phyloP scores from a whole-genome alignment of 2,113 vertebrate species.

The Pelecanoides urinatrix region DNA sequence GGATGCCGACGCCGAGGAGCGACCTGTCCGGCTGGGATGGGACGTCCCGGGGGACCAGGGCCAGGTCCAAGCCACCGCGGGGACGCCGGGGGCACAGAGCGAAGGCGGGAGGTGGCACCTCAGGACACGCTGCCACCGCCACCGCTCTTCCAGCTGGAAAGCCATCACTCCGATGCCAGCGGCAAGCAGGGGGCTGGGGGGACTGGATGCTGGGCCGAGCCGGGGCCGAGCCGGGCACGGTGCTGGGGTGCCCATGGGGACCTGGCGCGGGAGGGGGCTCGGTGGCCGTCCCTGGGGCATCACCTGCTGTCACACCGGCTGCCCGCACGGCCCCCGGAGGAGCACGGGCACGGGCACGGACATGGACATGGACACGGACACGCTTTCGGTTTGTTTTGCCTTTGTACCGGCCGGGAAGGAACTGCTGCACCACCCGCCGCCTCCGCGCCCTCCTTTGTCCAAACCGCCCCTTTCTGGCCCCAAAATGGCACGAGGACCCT shows the following conservation, averaged over 20 bases:
- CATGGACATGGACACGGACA: not conserved
- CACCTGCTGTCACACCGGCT: not conserved
- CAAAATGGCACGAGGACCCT: not conserved
- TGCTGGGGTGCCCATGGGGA: not conserved
- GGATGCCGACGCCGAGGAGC: not conserved
- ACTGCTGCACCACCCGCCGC: conserved; percentile 55
- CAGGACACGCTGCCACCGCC: not conserved
- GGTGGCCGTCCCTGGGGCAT: not conserved
- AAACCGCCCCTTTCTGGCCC: not conserved
- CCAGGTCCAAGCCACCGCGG: not conserved
- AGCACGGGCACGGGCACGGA: not conserved
- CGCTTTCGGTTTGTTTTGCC: conserved; percentile 55
- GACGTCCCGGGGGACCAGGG: not conserved
- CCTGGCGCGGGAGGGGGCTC: not conserved
- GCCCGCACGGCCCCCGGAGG: not conserved
- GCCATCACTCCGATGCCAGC: not conserved
- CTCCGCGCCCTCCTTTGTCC: conserved; percentile 34
- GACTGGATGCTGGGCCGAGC: not conserved
- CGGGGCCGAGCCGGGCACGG: not conserved
- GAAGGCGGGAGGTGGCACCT: not conserved
- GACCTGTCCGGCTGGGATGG: not conserved
- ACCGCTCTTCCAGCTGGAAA: conserved; percentile 7
- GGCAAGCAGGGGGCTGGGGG: not conserved
- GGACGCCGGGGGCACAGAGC: not conserved
- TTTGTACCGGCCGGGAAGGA: conserved; percentile 62